Evolutionary conservation across 2,888 invertebrate species (phyloP).

Genomic region (Noctua janthe): DNA sequence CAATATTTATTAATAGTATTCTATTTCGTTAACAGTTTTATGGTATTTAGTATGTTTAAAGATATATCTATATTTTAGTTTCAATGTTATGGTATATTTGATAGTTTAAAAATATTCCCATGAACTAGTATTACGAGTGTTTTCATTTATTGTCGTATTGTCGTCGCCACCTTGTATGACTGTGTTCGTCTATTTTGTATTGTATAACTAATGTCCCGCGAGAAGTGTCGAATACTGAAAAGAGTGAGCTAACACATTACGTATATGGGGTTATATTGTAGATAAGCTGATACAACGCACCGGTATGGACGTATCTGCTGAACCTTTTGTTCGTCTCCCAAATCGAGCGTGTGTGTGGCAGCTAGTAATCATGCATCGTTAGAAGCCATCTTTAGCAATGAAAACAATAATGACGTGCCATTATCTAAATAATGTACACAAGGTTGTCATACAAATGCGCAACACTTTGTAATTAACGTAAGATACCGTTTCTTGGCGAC

Average conservation of each 20-base stretch:
- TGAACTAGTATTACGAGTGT: too few relatives aligned
- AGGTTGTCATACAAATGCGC: background rate
- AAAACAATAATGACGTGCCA: background rate
- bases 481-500: background rate
- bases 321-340: background rate
- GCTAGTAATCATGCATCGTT: background rate
- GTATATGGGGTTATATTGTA: background rate
- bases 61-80: too few relatives aligned
- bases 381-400: background rate
- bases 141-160: too few relatives aligned
- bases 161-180: too few relatives aligned
- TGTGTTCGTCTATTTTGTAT: too few relatives aligned
- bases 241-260: background rate
- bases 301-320: background rate
- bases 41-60: too few relatives aligned
- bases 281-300: background rate
- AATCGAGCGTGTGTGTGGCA: background rate
- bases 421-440: background rate
- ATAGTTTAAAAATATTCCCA: too few relatives aligned
- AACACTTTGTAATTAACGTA: slow-evolving; percentile 6
- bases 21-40: too few relatives aligned
- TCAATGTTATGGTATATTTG: too few relatives aligned
- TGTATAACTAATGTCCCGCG: too few relatives aligned
- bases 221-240: background rate
- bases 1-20: too few relatives aligned